Evolutionary conservation across 2,888 invertebrate genomes (phyloP), one percentile per base, ranked within the genome.

Genomic region (Psylliodes chrysocephalus): DNA sequence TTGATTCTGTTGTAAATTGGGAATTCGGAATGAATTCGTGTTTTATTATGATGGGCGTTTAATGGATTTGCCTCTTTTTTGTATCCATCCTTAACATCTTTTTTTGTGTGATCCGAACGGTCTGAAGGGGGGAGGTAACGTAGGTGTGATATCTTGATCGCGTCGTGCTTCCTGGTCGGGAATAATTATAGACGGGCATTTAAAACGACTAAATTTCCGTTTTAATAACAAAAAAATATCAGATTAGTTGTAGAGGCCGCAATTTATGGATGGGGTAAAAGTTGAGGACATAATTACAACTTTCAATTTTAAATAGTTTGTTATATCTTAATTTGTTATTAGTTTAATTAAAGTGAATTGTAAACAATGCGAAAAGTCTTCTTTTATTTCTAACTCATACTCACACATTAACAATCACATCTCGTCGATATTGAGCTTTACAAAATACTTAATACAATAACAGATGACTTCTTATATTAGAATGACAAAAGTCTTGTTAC

Each of bases 1-100:
- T 67, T 47, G 44, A 57, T 59, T 66, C 61, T 59, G 64, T 61
- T 64, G 57, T 67, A 67, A 67, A 67, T 67, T 61, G 56, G 54
- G 54, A 64, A 67, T 64, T 67, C 59, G 40, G 65, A 65, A 65
- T 61, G 63, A 63, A 63, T 63, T 51, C 56, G 63, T 66, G 49
- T 62, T 62, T 66, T 62, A 52, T 66, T 62, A 52, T 52, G 54
- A 66, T 57, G 62, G 59, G 55, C 62, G 54, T 66, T 61, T 59
- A 62, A 66, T 66, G 54, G 59, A 47, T 62, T 54, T 44, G 28
- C 51, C 44, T 56, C 38, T 57, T 46, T 60, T 59, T 54, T 54
- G 17, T 30, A n/a, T 25, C 15, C 28, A 35, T 51, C 35, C 19
- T 49, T 52, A 19, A 49, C 52, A 54, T 55, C 60, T 44, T 56